These are phyloP conservation scores for Agonopterix alstromeriana DNA, from an alignment of 2,888 invertebrate genomes.

Conservation along the genomic window DNA sequence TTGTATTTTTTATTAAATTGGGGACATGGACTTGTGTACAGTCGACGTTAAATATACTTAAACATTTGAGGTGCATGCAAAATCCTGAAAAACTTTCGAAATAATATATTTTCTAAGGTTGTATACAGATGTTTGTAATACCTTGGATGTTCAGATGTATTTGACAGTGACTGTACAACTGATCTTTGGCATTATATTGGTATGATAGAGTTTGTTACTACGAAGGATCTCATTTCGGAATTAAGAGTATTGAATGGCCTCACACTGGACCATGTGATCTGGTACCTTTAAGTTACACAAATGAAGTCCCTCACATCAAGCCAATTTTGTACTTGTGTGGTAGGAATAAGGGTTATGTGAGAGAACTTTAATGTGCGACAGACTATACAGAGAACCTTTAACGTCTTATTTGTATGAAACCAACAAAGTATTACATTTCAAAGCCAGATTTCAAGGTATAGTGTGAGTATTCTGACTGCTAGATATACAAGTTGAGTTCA, in stretches of 20 bases:
- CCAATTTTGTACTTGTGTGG: background rate
- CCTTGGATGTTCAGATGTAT: background rate
- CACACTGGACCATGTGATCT: background rate
- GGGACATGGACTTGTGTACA: too few relatives aligned
- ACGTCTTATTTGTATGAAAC: background rate
- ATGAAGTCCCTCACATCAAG: too few relatives aligned
- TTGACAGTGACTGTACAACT: background rate
- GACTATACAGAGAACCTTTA: background rate
- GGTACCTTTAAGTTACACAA: too few relatives aligned
- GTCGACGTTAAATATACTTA: too few relatives aligned
- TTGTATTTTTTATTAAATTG: too few relatives aligned
- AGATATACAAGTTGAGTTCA: too few relatives aligned
- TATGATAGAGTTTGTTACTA: conserved; percentile 7
- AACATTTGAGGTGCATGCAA: too few relatives aligned
- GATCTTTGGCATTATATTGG: conserved; percentile 1
- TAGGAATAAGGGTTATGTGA: background rate
- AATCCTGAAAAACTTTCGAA: too few relatives aligned
- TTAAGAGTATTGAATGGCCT: conserved; percentile 7
- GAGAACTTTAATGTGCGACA: background rate
- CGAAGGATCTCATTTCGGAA: conserved; percentile 11
- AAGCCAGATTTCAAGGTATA: background rate
- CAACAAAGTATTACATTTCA: background rate
- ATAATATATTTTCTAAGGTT: too few relatives aligned
- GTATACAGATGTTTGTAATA: too few relatives aligned
- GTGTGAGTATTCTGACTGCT: conserved; percentile 1